Evolutionary conservation across 2,113 vertebrate genomes (phyloP), one percentile per base, ranked within the genome.

Genomic region (Melanerpes aurifrons): DNA sequence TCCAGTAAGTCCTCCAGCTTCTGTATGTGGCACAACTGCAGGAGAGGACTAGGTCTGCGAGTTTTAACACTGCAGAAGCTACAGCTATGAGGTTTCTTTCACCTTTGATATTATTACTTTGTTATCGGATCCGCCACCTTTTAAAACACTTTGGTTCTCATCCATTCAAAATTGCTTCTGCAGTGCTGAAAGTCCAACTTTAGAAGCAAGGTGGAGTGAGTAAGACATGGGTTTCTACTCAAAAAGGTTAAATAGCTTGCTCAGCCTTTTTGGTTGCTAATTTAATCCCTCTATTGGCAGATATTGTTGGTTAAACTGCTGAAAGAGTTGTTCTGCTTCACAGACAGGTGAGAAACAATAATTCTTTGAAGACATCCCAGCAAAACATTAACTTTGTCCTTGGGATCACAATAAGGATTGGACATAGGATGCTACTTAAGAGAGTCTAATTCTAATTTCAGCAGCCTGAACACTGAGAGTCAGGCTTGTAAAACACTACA

Each of bases 301-400:
- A n/a, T 85, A 77, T 45, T 92, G 93, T 93, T 87, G 10, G 82
- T 53, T 69, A 87, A 32, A 26, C 74, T 80, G 50, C 74, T 94
- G 35, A 37, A 90, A 85, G 54, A 82, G 29, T 48, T 83, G 21
- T 45, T 81, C 40, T 81, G 45, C 61, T 87, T 64, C 76, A 84
- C 17, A 79, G 58, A 57, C 45, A 76, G 35, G 58, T 72, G 43
- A 40, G 68, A 85, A 92, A 81, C 28, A 87, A 3, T 61, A 61
- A 86, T 83, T 96, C 25, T 90, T 80, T 67, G 28, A 78, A 68
- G 81, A 87, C 20, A 73, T 40, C 66, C 90, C 63, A 47, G 22
- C 59, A 72, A 82, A 81, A 62, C 29, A 86, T 40, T n/a, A 40
- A 70, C 31, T 37, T 74, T 63, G 56, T 76, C 62, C 80, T 88